Percentiles rank a stretch among this genome's conserved stretches.
These are phyloP conservation scores for Saimiri boliviensis DNA, from an alignment of 2,113 vertebrate species.

Conservation along the genomic window DNA sequence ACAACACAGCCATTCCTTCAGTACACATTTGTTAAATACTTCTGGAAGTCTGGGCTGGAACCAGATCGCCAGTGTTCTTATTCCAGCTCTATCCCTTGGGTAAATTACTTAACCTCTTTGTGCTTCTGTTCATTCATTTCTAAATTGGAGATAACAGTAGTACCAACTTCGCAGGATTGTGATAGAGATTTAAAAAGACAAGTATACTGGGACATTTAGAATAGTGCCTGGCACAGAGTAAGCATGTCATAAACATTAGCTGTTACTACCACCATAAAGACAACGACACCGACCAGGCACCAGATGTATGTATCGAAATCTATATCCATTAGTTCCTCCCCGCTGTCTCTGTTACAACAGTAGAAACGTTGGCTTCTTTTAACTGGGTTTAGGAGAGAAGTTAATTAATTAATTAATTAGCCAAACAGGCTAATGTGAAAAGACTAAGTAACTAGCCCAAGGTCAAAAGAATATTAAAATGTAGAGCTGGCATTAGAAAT, in stretches of 20 bases:
- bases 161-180: not conserved
- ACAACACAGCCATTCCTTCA: not conserved
- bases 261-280: not conserved
- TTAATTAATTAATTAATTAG: conserved; percentile 2
- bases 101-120: conserved; percentile 23
- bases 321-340: not conserved
- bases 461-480: conserved; percentile 40
- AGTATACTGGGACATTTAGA: not conserved
- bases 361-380: not conserved
- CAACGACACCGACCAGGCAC: not conserved
- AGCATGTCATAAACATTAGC: not conserved
- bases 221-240: not conserved
- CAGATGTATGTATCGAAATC: not conserved
- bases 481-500: conserved; percentile 8
- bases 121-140: conserved; percentile 14
- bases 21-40: not conserved
- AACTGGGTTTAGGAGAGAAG: not conserved
- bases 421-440: not conserved
- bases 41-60: not conserved
- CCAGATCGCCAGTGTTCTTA: not conserved
- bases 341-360: not conserved
- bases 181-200: not conserved
- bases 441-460: conserved; percentile 21
- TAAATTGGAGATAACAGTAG: not conserved
- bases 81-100: not conserved